Percentiles rank a stretch among this genome's conserved stretches.
Evolutionary conservation across 92 coral and sea anemone species (phyloP).

Genomic region (Epizoanthus fatuus): DNA sequence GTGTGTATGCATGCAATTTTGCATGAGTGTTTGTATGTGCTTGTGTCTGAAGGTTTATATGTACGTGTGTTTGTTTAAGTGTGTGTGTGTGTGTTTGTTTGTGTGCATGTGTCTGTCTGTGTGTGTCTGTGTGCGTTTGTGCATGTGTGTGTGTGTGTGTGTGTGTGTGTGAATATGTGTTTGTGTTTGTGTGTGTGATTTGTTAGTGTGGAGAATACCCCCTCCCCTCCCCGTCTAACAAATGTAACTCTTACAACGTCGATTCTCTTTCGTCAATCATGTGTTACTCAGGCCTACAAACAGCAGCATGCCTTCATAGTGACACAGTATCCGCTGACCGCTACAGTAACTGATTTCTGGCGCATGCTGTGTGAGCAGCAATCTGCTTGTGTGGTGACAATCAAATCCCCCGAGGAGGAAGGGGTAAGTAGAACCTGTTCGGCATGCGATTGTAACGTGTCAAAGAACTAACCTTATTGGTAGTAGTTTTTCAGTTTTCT

Average conservation of each 20-base stretch:
- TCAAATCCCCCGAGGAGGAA: slow-evolving; percentile 88
- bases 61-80: no score
- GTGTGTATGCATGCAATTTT: not conserved
- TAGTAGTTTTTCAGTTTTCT: no score
- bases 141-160: no score
- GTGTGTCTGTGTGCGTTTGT: no score
- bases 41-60: no score
- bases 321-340: slow-evolving; percentile 92
- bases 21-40: not conserved
- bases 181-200: no score
- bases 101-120: not conserved
- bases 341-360: slow-evolving; percentile 94
- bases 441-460: not conserved
- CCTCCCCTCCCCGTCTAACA: not conserved
- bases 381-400: slow-evolving; percentile 87
- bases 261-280: not conserved
- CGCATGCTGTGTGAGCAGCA: slow-evolving; percentile 99
- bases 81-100: not conserved
- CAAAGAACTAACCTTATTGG: not conserved
- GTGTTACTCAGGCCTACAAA: slow-evolving; percentile 88
- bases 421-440: slow-evolving; percentile 52
- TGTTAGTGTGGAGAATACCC: no score
- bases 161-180: not conserved
- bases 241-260: no score
- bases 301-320: slow-evolving; percentile 97